Evolutionary conservation across 2,888 invertebrate genomes (phyloP), one percentile per base, ranked within the genome.

Genomic region (Eristalis tenax): DNA sequence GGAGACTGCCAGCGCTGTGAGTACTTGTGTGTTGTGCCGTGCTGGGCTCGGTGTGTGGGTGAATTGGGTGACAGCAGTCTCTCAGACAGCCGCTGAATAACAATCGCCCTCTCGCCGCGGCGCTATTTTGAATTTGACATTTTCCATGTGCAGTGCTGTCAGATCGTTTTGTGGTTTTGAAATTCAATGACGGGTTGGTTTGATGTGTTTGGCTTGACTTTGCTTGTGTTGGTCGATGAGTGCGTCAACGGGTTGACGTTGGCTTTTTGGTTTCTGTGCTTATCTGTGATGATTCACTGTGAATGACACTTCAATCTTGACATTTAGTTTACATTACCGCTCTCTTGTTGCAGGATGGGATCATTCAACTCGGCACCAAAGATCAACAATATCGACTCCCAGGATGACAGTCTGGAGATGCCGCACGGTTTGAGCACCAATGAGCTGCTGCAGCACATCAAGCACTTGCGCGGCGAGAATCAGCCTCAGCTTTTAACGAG

Each of bases 341-440:
- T 64, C 83, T 83, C 83, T 89, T 75, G 81, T 93, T 93, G 15
- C 92, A 96, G 96, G 92, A 96, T 96, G 96, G 96, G 96, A 88
- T 96, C 96, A 91, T 96, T 96, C 91, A 95, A 95, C 85, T 95
- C 96, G 75, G 94, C 95, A 22, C 95, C 95, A 63, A 95, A 95
- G 91, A 95, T 95, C 86, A 92, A 94, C 84, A 95, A 95, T 90
- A 94, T 94, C 77, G 95, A 95, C 91, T 93, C 93, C 4, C 94
- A 95, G 91, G 96, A 96, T 90, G 94, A 94, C 89, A 94, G 94
- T 76, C 90, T 95, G 18, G 92, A 93, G 86, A 89, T 94, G 89
- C 93, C 94, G 50, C 92, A 93, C 75, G 93, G 92, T 13, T 91
- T 94, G 80, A 91, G 83, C 73, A 92, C 94, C 35, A 91, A 93